Conservation (phyloP, 2,113 vertebrate genomes). For the Boleophthalmus pectinirostris region DNA sequence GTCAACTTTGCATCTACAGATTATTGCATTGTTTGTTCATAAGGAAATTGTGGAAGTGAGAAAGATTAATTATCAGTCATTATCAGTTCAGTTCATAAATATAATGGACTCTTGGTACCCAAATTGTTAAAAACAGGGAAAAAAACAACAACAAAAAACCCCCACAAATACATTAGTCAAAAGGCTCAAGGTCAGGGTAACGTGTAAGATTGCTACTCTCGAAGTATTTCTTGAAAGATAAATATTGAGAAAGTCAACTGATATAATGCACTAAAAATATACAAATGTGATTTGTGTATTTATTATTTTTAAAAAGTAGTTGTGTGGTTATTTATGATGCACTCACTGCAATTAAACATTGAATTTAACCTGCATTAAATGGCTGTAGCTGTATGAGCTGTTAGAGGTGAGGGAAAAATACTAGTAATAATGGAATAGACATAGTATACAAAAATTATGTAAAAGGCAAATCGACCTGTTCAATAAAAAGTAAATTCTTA, state of each 20-base stretch:
- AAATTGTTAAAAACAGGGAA: not conserved
- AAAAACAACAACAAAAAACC: too few species aligned
- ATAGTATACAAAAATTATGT: not conserved
- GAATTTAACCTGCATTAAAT: not conserved
- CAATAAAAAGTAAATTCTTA: not conserved
- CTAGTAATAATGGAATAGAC: not conserved
- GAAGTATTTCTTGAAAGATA: not conserved
- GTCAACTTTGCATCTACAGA: constrained; percentile 26
- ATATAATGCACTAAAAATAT: not conserved
- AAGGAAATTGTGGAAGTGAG: constrained; percentile 22
- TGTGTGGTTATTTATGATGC: too few species aligned
- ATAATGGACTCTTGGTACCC: not conserved
- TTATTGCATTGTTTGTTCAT: constrained; percentile 52
- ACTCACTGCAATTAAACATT: not conserved
- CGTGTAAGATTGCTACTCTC: not conserved
- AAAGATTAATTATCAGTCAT: not conserved
- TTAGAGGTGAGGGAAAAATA: too few species aligned
- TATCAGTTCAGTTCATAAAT: not conserved
- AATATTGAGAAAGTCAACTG: not conserved
- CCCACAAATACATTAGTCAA: not conserved
- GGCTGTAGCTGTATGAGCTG: not conserved
- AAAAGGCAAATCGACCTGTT: not conserved
- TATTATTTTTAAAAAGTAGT: not conserved
- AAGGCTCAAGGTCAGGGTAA: not conserved
- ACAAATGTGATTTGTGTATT: not conserved